A percentile compares a stretch with the other conserved stretches of the same genome.
phyloP scores from a whole-genome alignment of 2,797 vertebrate species.

The Etheostoma nigrum region DNA sequence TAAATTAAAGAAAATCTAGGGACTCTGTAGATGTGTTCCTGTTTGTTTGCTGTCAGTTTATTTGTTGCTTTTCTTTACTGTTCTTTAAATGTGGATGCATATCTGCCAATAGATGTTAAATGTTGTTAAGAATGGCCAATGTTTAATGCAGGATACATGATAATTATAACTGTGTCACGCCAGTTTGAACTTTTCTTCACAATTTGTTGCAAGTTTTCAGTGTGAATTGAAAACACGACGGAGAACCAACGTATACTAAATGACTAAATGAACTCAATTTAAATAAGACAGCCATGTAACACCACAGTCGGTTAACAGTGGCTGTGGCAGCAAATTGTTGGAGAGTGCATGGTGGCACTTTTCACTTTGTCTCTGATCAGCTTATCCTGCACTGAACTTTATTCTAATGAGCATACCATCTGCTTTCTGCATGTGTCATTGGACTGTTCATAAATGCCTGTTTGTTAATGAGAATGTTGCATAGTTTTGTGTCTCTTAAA shows the following conservation, averaged over 20 bases:
- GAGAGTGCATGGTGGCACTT: conserved; percentile 18
- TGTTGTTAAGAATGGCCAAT: conserved; percentile 91
- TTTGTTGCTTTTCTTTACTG: conserved; percentile 89
- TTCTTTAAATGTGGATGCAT: conserved; percentile 95
- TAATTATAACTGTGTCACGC: conserved; percentile 15
- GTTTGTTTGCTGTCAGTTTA: conserved; percentile 88
- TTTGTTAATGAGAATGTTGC: conserved; percentile 99
- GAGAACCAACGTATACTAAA: conserved; percentile 1
- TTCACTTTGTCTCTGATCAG: conserved; percentile 65
- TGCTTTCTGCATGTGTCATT: conserved; percentile 99
- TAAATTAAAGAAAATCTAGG: conserved; percentile 68
- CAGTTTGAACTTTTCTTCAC: conserved; percentile 9
- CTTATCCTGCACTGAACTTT: conserved; percentile 96
- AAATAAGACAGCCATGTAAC: conserved; percentile 15
- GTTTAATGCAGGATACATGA: conserved; percentile 97
- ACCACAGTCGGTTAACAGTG: conserved; percentile 32
- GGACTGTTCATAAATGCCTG: conserved; percentile 99
- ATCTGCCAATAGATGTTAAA: conserved; percentile 96
- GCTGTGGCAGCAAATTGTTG: conserved; percentile 14
- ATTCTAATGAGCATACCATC: conserved; percentile 93
- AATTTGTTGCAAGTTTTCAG: conserved; percentile 38
- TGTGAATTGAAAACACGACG: conserved; percentile 43
- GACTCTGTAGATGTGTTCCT: conserved; percentile 86
- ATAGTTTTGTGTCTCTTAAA: conserved; percentile 97
- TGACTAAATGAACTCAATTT: conserved; percentile 12